phyloP scores from a whole-genome alignment of 2,113 vertebrate genomes.

The Apodemus sylvaticus region DNA sequence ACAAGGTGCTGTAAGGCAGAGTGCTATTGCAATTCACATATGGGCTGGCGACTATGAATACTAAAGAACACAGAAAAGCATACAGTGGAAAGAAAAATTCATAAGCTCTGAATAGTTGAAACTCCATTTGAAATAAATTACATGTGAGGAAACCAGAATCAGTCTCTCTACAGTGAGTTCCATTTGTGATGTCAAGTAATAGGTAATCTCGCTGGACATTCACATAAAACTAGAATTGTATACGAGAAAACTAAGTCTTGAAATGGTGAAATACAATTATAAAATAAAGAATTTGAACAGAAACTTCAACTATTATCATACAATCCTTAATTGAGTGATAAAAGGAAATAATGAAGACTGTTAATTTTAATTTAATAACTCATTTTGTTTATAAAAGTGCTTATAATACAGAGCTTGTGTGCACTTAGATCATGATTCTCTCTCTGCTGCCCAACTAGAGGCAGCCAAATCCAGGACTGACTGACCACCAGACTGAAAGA shows the following conservation, averaged over 20 bases:
- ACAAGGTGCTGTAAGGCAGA: constrained; percentile 12
- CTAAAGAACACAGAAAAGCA: constrained; percentile 6
- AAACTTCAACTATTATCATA: neutral
- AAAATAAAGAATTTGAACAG: constrained; percentile 1
- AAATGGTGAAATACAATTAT: neutral
- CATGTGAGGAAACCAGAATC: neutral
- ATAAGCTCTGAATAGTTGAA: neutral
- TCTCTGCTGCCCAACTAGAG: neutral
- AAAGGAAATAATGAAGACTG: neutral
- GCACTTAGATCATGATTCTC: neutral
- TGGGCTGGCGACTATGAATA: neutral
- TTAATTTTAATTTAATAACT: constrained; percentile 1
- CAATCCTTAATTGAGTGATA: neutral
- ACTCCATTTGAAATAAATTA: constrained; percentile 18
- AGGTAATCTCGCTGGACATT: constrained; percentile 11
- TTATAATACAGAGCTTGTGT: neutral
- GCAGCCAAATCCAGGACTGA: neutral
- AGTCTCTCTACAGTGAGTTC: neutral
- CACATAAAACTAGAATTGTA: constrained; percentile 38
- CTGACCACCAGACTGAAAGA: neutral
- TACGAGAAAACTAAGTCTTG: constrained; percentile 31
- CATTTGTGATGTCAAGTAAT: neutral
- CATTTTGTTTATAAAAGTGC: constrained; percentile 6
- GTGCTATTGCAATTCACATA: neutral
- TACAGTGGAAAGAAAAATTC: neutral